Evolutionary conservation across 2,888 invertebrate genomes (phyloP).

Genomic region (Parnassius orleans): DNA sequence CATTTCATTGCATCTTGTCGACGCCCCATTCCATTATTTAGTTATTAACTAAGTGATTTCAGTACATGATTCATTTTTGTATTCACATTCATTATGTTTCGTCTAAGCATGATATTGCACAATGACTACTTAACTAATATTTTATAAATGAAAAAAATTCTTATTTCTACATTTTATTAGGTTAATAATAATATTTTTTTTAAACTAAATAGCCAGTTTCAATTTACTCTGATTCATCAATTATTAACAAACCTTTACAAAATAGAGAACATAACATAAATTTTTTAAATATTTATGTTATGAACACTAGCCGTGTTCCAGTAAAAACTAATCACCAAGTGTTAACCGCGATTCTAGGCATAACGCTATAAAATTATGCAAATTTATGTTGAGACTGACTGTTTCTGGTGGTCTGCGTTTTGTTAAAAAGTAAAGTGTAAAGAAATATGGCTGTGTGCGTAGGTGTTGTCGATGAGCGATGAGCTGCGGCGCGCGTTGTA

Average conservation of each 20-base stretch:
- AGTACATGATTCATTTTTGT: slow-evolving; percentile 10
- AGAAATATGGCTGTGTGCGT: slow-evolving; percentile 30
- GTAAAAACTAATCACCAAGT: too few species aligned
- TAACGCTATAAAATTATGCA: background rate
- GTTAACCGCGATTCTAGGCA: too few species aligned
- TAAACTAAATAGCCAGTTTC: background rate
- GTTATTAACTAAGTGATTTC: background rate
- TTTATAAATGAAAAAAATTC: background rate
- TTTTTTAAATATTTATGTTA: too few species aligned
- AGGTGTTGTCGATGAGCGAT: slow-evolving; percentile 97
- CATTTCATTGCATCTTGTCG: slow-evolving; percentile 49
- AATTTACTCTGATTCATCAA: too few species aligned
- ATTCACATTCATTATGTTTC: slow-evolving; percentile 15
- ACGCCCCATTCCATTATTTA: slow-evolving; percentile 26
- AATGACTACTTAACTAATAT: background rate
- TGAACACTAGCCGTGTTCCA: too few species aligned
- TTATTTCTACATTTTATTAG: background rate
- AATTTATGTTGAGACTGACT: slow-evolving; percentile 22
- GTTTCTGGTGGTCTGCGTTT: slow-evolving; percentile 1
- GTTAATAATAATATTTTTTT: background rate
- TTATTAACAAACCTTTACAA: too few species aligned
- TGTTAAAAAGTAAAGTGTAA: slow-evolving; percentile 11
- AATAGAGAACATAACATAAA: too few species aligned
- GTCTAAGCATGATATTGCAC: slow-evolving; percentile 21
- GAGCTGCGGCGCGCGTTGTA: slow-evolving; percentile 92